Conservation (phyloP, 1,140 invertebrate species). For the Zaprionus inermis region DNA sequence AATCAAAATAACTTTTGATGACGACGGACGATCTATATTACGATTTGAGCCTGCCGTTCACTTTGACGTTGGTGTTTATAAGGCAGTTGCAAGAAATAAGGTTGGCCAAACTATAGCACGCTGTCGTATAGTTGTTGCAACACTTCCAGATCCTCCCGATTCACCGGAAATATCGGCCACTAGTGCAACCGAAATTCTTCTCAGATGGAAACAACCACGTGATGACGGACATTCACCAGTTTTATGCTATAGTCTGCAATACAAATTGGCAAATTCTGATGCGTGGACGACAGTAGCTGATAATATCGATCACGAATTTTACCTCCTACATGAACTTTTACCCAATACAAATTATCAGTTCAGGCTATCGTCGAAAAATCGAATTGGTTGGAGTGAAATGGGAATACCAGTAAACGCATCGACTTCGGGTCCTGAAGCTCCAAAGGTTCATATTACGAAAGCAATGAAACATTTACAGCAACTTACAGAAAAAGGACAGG, state of each 20-base stretch:
- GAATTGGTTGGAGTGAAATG: conserved; percentile 95
- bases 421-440: conserved; percentile 88
- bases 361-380: conserved; percentile 94
- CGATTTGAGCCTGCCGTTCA: conserved; percentile 90
- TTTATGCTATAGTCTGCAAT: conserved; percentile 93
- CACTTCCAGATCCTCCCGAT: conserved; percentile 92
- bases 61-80: conserved; percentile 96
- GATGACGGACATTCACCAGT: conserved; percentile 93
- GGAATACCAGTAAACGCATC: conserved; percentile 90
- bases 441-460: conserved; percentile 90
- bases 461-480: conserved; percentile 94
- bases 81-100: conserved; percentile 96
- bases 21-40: conserved; percentile 91
- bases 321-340: conserved; percentile 90
- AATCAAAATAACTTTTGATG: conserved; percentile 90
- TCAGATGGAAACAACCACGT: conserved; percentile 95
- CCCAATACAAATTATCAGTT: conserved; percentile 94
- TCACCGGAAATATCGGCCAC: conserved; percentile 92
- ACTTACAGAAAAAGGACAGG: conserved; percentile 91
- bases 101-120: conserved; percentile 91
- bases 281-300: conserved; percentile 94
- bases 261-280: conserved; percentile 89
- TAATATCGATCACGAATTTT: conserved; percentile 98
- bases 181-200: conserved; percentile 93
- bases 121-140: conserved; percentile 89